Evolutionary conservation across 1,140 invertebrate species (phyloP), one percentile per base, ranked within the genome.

Genomic region (Drosophila trapezifrons): DNA sequence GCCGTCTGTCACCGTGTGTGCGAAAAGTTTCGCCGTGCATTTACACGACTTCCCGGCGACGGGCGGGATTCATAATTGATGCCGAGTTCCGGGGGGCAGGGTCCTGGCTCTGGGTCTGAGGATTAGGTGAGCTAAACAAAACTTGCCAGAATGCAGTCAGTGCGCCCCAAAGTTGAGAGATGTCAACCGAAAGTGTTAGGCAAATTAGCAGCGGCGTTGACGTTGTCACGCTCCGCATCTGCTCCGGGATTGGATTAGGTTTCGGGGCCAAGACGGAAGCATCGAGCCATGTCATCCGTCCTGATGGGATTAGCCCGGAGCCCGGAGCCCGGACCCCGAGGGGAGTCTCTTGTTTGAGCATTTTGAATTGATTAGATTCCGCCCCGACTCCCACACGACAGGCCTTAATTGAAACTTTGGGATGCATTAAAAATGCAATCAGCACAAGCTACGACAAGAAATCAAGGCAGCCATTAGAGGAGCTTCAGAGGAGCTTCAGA

Each of bases 351-450:
- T 27, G 65, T 32, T 57, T 40, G 66, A 58, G 52, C 43, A 58
- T 58, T 49, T 70, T 71, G 65, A 71, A 71, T 72, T 72, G 69
- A 72, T 71, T 72, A 58, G 69, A 71, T 56, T 55, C 51, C 65
- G 9, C 29, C 37, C 51, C 18, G 17, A n/a, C n/a, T n/a, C n/a
- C n/a, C n/a, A n/a, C 15, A 42, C 35, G 55, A 29, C 38, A 49
- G 52, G 66, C 66, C 77, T 77, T 85, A 84, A 86, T 86, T 86
- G 82, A 86, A 86, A 87, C 83, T 86, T 71, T 86, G 52, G 76
- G 62, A 60, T 70, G 76, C 82, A 87, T 86, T 86, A 87, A 86
- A 87, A 83, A 87, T 89, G 84, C 83, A 86, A 86, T 89, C 76
- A 83, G 83, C 65, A 71, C 69, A 71, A 58, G 43, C 69, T 75